Percentiles rank a stretch among this genome's conserved stretches.
These are phyloP conservation scores for Rhynchonycteris naso DNA, from an alignment of 2,797 vertebrate species.

Conservation along the genomic window DNA sequence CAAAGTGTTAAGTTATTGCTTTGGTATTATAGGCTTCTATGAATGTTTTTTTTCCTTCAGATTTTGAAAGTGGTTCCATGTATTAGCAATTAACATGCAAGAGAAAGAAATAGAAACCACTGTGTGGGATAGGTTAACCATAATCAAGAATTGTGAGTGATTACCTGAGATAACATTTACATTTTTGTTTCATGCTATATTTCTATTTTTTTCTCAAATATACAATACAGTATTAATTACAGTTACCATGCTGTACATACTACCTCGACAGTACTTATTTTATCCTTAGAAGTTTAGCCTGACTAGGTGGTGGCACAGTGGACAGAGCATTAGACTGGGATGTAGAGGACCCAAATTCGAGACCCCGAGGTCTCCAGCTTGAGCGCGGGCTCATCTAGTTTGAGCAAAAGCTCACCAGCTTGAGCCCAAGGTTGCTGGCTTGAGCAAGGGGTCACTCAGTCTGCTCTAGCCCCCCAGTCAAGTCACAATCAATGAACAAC, in stretches of 20 bases:
- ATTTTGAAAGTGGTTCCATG: neutral
- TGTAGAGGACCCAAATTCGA: too few relatives aligned
- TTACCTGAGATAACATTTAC: neutral
- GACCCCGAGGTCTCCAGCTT: too few relatives aligned
- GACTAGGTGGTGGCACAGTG: too few relatives aligned
- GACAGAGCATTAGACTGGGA: too few relatives aligned
- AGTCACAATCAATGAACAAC: too few relatives aligned
- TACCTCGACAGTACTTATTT: neutral
- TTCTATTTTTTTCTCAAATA: neutral
- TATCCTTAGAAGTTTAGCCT: neutral
- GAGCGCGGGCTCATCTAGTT: too few relatives aligned
- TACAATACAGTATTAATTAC: neutral
- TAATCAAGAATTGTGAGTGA: constrained; percentile 1
- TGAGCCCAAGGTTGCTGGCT: too few relatives aligned
- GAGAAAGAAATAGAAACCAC: neutral
- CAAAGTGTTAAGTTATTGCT: neutral
- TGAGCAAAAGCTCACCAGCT: too few relatives aligned
- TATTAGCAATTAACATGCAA: constrained; percentile 5
- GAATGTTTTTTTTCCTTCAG: neutral
- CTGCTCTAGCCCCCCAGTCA: too few relatives aligned
- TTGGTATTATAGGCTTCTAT: neutral
- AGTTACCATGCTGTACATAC: neutral
- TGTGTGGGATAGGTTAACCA: neutral
- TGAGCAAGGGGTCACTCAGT: too few relatives aligned
- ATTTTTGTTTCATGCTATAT: neutral